Percentiles rank a stretch among this genome's conserved stretches.
Evolutionary conservation across 2,113 vertebrate genomes (phyloP).

Genomic region (Heloderma charlesbogerti): DNA sequence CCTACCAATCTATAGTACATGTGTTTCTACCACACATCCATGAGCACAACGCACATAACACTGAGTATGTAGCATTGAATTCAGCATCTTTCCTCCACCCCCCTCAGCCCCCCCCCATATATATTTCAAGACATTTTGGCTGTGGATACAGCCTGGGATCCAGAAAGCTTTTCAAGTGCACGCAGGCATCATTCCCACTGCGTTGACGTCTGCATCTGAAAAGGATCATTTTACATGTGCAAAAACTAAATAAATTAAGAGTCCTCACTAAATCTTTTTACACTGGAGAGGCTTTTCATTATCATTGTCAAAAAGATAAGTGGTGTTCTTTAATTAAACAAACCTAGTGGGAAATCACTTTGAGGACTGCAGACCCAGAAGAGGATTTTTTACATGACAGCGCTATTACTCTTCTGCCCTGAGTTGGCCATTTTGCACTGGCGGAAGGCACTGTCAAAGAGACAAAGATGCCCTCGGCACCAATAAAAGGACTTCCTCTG

Average conservation of each 20-base stretch:
- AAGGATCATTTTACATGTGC: not conserved
- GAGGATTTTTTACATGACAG: not conserved
- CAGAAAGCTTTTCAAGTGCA: not conserved
- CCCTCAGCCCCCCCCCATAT: not conserved
- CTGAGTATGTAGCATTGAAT: not conserved
- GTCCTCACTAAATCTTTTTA: not conserved
- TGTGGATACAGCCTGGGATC: not conserved
- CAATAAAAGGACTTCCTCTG: not conserved
- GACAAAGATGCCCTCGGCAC: not conserved
- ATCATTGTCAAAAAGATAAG: not conserved
- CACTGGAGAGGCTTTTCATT: not conserved
- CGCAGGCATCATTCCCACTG: not conserved
- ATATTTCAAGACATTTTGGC: not conserved
- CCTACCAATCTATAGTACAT: not conserved
- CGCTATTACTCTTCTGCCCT: conserved; percentile 8
- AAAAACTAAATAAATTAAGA: not conserved
- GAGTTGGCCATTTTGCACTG: not conserved
- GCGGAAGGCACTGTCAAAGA: not conserved
- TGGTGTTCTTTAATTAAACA: not conserved
- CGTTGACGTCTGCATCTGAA: not conserved
- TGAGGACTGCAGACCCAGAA: not conserved
- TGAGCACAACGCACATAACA: not conserved
- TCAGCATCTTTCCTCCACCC: no score
- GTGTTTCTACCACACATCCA: not conserved
- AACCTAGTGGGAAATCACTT: conserved; percentile 8